Evolutionary conservation across 2,888 invertebrate species (phyloP).

Genomic region (Itoplectis maculator): DNA sequence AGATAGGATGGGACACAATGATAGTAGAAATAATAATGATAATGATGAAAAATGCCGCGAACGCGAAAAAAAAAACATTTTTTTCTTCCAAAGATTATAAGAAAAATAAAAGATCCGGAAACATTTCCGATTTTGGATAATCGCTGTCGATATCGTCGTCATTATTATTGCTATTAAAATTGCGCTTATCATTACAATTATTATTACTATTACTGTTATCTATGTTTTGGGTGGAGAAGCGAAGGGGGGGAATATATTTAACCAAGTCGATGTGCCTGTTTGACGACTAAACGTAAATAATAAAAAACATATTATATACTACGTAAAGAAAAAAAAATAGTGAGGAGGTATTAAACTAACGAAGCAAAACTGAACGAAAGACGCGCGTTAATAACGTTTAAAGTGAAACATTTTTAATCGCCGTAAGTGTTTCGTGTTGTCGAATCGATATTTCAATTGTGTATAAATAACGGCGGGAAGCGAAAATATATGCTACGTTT

Average conservation of each 20-base stretch:
- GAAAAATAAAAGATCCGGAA: slow-evolving; percentile 17
- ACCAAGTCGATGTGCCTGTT: slow-evolving; percentile 84
- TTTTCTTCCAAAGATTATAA: slow-evolving; percentile 58
- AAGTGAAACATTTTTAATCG: slow-evolving; percentile 68
- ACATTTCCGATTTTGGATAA: slow-evolving; percentile 26
- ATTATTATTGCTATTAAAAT: slow-evolving; percentile 32
- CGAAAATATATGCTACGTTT: background rate
- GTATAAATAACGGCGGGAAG: slow-evolving; percentile 20
- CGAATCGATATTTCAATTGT: slow-evolving; percentile 40
- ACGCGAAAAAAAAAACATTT: slow-evolving; percentile 21
- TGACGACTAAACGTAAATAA: slow-evolving; percentile 78
- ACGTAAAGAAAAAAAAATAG: slow-evolving; percentile 32
- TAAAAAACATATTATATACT: slow-evolving; percentile 60
- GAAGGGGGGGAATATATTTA: slow-evolving; percentile 72
- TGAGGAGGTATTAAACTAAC: slow-evolving; percentile 41
- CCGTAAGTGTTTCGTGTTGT: slow-evolving; percentile 69
- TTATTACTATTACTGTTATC: slow-evolving; percentile 52
- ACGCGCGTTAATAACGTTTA: slow-evolving; percentile 47
- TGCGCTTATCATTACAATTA: slow-evolving; percentile 31
- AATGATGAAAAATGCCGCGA: slow-evolving; percentile 18
- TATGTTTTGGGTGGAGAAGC: slow-evolving; percentile 34
- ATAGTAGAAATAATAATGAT: background rate
- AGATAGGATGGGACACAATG: background rate
- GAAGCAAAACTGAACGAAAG: slow-evolving; percentile 55
- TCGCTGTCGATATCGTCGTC: slow-evolving; percentile 42